Conservation (phyloP, 2,888 invertebrate species). For the Macrosoma leucophasiata region DNA sequence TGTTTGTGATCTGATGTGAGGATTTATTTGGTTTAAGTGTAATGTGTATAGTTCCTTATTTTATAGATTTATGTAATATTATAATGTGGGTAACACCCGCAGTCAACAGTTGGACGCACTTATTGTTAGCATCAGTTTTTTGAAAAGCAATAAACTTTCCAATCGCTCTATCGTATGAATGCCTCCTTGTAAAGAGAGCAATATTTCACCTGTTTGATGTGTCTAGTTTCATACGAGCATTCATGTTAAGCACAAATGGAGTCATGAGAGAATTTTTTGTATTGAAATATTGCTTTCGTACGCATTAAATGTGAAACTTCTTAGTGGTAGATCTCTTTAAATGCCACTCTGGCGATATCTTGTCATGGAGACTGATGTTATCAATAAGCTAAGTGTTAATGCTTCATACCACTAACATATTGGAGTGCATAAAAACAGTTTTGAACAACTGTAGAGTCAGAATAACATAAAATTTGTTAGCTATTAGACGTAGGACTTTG, state of each 20-base stretch:
- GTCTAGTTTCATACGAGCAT: slow-evolving; percentile 25
- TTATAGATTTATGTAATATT: slow-evolving; percentile 57
- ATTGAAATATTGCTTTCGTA: slow-evolving; percentile 37
- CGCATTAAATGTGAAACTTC: slow-evolving; percentile 40
- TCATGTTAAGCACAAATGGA: slow-evolving; percentile 45
- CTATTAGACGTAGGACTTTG: slow-evolving; percentile 68
- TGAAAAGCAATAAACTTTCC: slow-evolving; percentile 53
- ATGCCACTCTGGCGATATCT: slow-evolving; percentile 42
- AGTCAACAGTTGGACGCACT: slow-evolving; percentile 38
- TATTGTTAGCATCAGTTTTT: slow-evolving; percentile 66
- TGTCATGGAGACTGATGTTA: slow-evolving; percentile 65
- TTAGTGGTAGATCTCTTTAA: slow-evolving; percentile 40
- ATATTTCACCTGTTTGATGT: slow-evolving; percentile 18
- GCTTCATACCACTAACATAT: slow-evolving; percentile 7
- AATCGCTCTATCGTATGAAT: slow-evolving; percentile 11
- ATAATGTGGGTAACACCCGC: slow-evolving; percentile 22
- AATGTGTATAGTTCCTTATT: slow-evolving; percentile 72
- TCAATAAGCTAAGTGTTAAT: slow-evolving; percentile 42
- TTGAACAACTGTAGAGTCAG: too few species aligned
- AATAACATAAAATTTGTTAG: slow-evolving; percentile 63
- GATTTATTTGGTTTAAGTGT: slow-evolving; percentile 63
- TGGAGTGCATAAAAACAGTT: slow-evolving; percentile 38
- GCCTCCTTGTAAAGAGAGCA: slow-evolving; percentile 17
- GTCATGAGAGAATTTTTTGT: slow-evolving; percentile 49
- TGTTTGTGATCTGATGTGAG: slow-evolving; percentile 73